phyloP scores from a whole-genome alignment of 92 coral and sea anemone species.

The Phymanthus crucifer region DNA sequence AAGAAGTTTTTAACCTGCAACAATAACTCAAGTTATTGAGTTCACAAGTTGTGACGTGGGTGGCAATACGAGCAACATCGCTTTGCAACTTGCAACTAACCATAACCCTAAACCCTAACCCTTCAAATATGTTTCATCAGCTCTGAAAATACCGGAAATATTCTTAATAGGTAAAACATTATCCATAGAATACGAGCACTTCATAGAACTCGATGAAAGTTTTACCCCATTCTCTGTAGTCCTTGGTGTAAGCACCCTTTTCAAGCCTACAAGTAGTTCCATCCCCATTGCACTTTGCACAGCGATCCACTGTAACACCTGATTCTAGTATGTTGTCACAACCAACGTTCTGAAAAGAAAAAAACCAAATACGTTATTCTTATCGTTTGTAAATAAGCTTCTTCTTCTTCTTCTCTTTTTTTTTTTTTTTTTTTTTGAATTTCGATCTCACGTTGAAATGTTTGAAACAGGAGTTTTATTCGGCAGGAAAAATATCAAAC shows the following conservation, averaged over 20 bases:
- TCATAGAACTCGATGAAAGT: neutral
- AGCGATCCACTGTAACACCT: constrained; percentile 82
- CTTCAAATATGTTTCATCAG: too few relatives aligned
- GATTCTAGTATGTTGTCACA: constrained; percentile 85
- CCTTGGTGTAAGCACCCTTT: constrained; percentile 46
- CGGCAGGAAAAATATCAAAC: too few relatives aligned
- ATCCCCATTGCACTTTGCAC: constrained; percentile 89
- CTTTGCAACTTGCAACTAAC: too few relatives aligned
- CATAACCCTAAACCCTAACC: too few relatives aligned
- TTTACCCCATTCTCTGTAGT: constrained; percentile 67
- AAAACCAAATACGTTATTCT: neutral
- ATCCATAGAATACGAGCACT: neutral
- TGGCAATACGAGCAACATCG: too few relatives aligned
- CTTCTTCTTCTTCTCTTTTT: neutral
- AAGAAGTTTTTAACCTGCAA: too few relatives aligned
- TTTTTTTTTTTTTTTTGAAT: too few relatives aligned
- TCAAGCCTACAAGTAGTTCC: constrained; percentile 60
- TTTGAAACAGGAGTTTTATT: too few relatives aligned
- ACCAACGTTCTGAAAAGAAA: constrained; percentile 72
- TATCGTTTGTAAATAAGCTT: neutral
- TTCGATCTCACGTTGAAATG: too few relatives aligned
- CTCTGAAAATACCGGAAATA: neutral
- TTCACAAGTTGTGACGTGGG: too few relatives aligned
- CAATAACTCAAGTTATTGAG: too few relatives aligned
- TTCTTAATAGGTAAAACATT: neutral